These are phyloP conservation scores for Eurytoma californica DNA, from an alignment of 2,888 invertebrate genomes.

Conservation along the genomic window DNA sequence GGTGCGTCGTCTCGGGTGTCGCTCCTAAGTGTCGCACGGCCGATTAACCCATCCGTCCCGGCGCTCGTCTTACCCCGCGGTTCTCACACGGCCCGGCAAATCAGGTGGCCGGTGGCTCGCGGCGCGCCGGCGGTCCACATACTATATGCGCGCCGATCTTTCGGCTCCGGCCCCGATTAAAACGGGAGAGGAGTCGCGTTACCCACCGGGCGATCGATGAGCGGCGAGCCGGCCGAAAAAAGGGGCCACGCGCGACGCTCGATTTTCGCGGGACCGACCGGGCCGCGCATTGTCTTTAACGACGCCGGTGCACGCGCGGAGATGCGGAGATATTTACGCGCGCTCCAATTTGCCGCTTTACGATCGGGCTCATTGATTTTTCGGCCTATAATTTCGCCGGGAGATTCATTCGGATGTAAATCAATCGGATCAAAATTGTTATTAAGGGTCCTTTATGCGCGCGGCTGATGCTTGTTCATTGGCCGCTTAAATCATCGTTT, in stretches of 20 bases:
- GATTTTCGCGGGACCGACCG: not conserved
- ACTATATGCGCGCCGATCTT: conserved; percentile 6
- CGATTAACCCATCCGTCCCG: conserved; percentile 32
- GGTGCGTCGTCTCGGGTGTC: not conserved
- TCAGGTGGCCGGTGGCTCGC: conserved; percentile 25
- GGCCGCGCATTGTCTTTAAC: not conserved
- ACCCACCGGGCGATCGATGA: not conserved
- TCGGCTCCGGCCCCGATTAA: conserved; percentile 47
- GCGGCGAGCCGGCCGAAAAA: not conserved
- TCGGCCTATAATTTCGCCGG: too few species aligned
- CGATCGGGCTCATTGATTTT: too few species aligned
- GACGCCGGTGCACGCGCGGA: not conserved
- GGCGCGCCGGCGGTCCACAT: conserved; percentile 42
- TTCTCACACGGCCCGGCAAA: not conserved
- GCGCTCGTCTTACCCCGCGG: too few species aligned
- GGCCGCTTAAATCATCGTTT: too few species aligned
- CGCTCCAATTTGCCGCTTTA: too few species aligned
- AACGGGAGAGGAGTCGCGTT: not conserved
- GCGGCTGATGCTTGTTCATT: too few species aligned
- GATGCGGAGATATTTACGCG: too few species aligned
- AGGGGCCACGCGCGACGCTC: not conserved
- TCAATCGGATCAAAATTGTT: too few species aligned
- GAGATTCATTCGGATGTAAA: too few species aligned
- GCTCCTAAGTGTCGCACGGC: conserved; percentile 18
- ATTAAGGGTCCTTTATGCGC: too few species aligned